Percentiles rank a stretch among this genome's conserved stretches.
Evolutionary conservation across 2,888 invertebrate species (phyloP).

Genomic region (Sarcophaga caerulescens): DNA sequence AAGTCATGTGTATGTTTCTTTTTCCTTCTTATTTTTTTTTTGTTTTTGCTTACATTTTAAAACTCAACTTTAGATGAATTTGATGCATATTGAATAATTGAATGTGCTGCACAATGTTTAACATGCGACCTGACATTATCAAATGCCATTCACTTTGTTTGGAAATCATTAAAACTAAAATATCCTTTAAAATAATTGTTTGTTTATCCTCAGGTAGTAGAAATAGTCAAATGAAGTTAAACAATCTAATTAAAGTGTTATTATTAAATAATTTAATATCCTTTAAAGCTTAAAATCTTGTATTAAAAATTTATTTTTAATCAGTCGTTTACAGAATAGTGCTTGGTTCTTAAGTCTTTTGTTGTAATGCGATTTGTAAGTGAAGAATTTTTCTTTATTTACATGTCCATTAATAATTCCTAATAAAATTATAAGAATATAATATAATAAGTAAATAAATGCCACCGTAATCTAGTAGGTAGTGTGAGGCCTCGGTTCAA

Average conservation of each 20-base stretch:
- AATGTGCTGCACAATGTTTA: slow-evolving; percentile 44
- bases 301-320: no score
- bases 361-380: neutral
- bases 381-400: no score
- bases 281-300: neutral
- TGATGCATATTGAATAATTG: slow-evolving; percentile 62
- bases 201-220: no score
- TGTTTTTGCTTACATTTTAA: no score
- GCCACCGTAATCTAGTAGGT: no score
- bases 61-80: slow-evolving; percentile 54
- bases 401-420: no score
- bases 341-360: neutral
- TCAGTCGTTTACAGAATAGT: neutral
- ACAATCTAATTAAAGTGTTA: no score
- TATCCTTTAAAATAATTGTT: neutral
- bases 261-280: neutral
- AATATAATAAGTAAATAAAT: no score
- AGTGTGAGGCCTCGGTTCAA: no score
- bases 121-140: slow-evolving; percentile 60
- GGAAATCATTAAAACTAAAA: slow-evolving; percentile 16
- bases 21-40: neutral
- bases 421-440: no score
- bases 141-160: slow-evolving; percentile 61
- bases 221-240: no score
- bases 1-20: slow-evolving; percentile 45